These are phyloP conservation scores for Auanema sp. DNA, from an alignment of 2,888 invertebrate species.

Conservation along the genomic window DNA sequence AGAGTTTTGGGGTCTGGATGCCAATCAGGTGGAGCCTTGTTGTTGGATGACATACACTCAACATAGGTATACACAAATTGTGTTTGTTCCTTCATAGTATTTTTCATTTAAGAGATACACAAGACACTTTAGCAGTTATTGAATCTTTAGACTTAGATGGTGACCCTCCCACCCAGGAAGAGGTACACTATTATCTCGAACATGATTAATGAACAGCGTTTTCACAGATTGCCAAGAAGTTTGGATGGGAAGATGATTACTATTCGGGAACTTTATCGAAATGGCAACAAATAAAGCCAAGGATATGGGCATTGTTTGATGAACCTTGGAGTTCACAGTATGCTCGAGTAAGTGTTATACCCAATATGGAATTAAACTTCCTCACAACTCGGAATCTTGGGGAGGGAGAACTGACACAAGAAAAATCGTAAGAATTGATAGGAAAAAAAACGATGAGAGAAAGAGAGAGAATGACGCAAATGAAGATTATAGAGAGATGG, in stretches of 20 bases:
- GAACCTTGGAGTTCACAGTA: constrained; percentile 97
- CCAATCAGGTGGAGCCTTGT: constrained; percentile 96
- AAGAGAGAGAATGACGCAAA: too few species aligned
- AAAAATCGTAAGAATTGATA: too few species aligned
- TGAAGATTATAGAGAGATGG: too few species aligned
- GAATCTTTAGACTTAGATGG: constrained; percentile 96
- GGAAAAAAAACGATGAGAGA: too few species aligned
- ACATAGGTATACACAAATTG: constrained; percentile 70
- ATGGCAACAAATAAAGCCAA: constrained; percentile 88
- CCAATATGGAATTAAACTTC: too few species aligned
- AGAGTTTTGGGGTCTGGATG: constrained; percentile 98
- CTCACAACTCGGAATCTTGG: too few species aligned
- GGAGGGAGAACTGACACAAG: too few species aligned
- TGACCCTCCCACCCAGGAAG: constrained; percentile 53
- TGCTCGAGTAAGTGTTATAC: constrained; percentile 69
- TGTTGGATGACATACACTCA: constrained; percentile 94
- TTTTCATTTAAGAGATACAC: constrained; percentile 77
- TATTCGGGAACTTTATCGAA: constrained; percentile 68
- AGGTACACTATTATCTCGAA: constrained; percentile 19
- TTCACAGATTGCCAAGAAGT: constrained; percentile 69
- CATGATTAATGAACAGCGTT: neutral
- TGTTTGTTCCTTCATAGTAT: neutral
- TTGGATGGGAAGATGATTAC: constrained; percentile 94
- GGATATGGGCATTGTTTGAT: constrained; percentile 97
- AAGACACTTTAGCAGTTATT: constrained; percentile 94